Evolutionary conservation across 2,113 vertebrate genomes (phyloP).

Genomic region (Apodemus speciosus): DNA sequence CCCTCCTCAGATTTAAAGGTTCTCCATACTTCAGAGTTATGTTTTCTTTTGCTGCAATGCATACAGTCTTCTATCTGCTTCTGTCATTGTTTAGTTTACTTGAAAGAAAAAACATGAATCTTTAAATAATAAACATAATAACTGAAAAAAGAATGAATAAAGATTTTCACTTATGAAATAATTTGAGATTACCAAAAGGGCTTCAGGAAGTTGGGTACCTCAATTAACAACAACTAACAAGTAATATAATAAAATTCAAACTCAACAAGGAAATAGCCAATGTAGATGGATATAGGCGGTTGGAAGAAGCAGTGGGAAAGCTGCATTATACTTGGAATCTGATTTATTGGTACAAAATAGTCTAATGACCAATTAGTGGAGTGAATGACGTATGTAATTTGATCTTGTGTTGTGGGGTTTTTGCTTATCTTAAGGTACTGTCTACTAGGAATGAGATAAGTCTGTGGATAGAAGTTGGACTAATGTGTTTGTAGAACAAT

Average conservation of each 20-base stretch:
- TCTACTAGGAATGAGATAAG: slow-evolving; percentile 61
- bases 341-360: slow-evolving; percentile 68
- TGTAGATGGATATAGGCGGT: background rate
- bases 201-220: slow-evolving; percentile 62
- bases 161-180: slow-evolving; percentile 65
- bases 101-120: slow-evolving; percentile 70
- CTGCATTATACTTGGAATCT: slow-evolving; percentile 50
- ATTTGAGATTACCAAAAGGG: slow-evolving; percentile 23
- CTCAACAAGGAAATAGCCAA: slow-evolving; percentile 23
- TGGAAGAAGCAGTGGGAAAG: slow-evolving; percentile 52
- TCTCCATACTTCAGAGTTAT: slow-evolving; percentile 57
- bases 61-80: slow-evolving; percentile 35
- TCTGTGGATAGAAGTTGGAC: slow-evolving; percentile 61
- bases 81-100: slow-evolving; percentile 67
- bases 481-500: slow-evolving; percentile 73
- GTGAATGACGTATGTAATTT: slow-evolving; percentile 66
- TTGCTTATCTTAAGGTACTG: slow-evolving; percentile 74
- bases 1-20: slow-evolving; percentile 60
- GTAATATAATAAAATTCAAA: slow-evolving; percentile 33
- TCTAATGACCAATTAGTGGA: slow-evolving; percentile 72
- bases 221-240: slow-evolving; percentile 17
- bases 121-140: slow-evolving; percentile 68
- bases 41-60: slow-evolving; percentile 25
- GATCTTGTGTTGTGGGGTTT: slow-evolving; percentile 63
- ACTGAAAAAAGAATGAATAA: slow-evolving; percentile 61